Base-by-base conservation (phyloP, 2,888 invertebrate species). In the Cordilura impudica region DNA sequence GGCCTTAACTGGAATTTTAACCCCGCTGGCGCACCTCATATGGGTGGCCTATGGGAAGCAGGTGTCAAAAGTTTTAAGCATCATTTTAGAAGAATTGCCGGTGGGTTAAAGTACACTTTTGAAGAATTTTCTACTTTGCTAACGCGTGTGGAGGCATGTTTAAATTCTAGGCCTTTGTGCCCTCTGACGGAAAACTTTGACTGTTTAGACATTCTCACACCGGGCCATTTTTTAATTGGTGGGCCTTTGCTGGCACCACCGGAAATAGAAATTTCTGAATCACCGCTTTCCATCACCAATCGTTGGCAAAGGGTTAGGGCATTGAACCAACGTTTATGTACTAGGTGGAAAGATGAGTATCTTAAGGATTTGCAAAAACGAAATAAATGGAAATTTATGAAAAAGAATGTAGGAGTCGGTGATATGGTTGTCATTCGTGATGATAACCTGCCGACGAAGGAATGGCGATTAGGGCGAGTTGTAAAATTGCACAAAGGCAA, bases 1-100 rank as follows among this genome's bases (percentile, higher is more conserved):
- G 63, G 45, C 12, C 39, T 81, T n/a, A 60, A 8, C 1, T 75
- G 79, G 81, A 49, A 80, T 43, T 80, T 81, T 12, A 78, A 77
- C 18, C 56, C 70, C 1, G 63, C 76, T n/a, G 60, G 75, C 10
- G 67, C 69, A 3, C 78, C 72, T 14, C 69, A 78, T 45, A 72
- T 78, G 63, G 63, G 81, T 29, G 58, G 67, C 43, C 14, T 69
- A 23, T 81, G 54, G 71, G 79, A 78, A 18, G 71, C 77, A 5
- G 75, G 75, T 0, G 73, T 70, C 4, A 79, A 67, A 56, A 66
- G 70, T 39, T 67, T 80, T 6, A 77, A 80, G 39, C 43, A 65
- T 12, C 73, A 78, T 43, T 61, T 78, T 12, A 65, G 65, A 29
- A 74, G 74, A n/a, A 74, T 72, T 21, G 35, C 65, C 1, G 54